Percentiles rank a stretch among this genome's conserved stretches.
These are phyloP conservation scores for Rhagophthalmus giganteus DNA, from an alignment of 2,888 invertebrate genomes.

Conservation along the genomic window DNA sequence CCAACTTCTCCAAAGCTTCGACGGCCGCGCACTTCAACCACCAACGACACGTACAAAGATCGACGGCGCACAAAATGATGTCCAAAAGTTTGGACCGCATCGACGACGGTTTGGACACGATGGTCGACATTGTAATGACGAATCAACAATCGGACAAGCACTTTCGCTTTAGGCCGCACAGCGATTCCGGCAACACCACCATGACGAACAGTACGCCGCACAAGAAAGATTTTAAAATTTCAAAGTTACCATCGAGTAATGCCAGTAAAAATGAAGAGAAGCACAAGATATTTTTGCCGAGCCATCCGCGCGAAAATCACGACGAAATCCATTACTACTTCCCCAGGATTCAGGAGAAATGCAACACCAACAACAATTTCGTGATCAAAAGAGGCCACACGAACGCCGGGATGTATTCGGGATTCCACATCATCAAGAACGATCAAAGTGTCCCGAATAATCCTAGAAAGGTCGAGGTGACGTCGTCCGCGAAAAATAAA, in stretches of 20 bases:
- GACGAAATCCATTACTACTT: conserved; percentile 55
- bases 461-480: conserved; percentile 45
- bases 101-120: conserved; percentile 70
- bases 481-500: conserved; percentile 29
- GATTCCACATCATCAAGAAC: conserved; percentile 58
- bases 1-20: conserved; percentile 27
- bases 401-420: conserved; percentile 69
- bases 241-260: conserved; percentile 25
- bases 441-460: conserved; percentile 52
- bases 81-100: conserved; percentile 79
- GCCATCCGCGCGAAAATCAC: conserved; percentile 37
- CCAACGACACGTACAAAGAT: conserved; percentile 16
- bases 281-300: conserved; percentile 52
- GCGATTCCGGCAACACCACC: conserved; percentile 46
- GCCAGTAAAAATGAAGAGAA: conserved; percentile 42
- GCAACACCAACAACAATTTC: conserved; percentile 58
- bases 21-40: conserved; percentile 34
- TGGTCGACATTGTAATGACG: conserved; percentile 73
- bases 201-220: conserved; percentile 45
- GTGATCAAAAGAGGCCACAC: conserved; percentile 65
- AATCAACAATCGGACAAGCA: conserved; percentile 38
- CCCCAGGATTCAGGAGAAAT: conserved; percentile 53
- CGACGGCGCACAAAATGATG: conserved; percentile 38
- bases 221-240: conserved; percentile 28
- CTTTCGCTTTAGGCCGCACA: conserved; percentile 35